Percentiles rank a stretch among this genome's conserved stretches.
These are phyloP conservation scores for Diadumene lineata DNA, from an alignment of 92 coral and sea anemone genomes.

Conservation along the genomic window DNA sequence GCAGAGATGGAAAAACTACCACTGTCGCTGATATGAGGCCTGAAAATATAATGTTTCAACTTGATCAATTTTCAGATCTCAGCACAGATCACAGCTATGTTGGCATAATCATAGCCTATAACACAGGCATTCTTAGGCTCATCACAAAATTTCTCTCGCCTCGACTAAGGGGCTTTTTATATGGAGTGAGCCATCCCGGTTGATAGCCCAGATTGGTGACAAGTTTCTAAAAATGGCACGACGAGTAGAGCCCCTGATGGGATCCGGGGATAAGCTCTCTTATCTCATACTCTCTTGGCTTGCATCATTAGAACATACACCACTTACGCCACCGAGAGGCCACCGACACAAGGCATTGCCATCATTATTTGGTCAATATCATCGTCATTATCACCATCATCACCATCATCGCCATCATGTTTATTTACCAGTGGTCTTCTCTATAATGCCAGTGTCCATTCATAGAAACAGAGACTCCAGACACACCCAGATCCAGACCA, in stretches of 20 bases:
- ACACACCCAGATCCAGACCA: constrained; percentile 76
- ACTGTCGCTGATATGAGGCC: constrained; percentile 93
- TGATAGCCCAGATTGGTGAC: too few relatives aligned
- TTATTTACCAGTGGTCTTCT: constrained; percentile 68
- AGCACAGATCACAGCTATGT: too few relatives aligned
- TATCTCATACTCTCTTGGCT: too few relatives aligned
- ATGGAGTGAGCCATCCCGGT: too few relatives aligned
- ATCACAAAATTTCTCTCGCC: too few relatives aligned
- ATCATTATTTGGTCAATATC: neutral
- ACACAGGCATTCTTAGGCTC: too few relatives aligned
- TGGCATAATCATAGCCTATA: too few relatives aligned
- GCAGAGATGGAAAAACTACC: constrained; percentile 80
- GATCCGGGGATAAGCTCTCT: too few relatives aligned
- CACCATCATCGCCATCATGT: neutral
- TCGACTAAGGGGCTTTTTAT: too few relatives aligned
- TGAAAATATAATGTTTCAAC: constrained; percentile 25
- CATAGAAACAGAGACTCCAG: constrained; percentile 62
- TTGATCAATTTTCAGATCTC: too few relatives aligned
- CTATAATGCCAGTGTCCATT: constrained; percentile 95
- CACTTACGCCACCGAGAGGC: neutral
- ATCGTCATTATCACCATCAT: neutral
- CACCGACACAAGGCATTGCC: neutral
- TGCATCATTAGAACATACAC: neutral
- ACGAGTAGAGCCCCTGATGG: too few relatives aligned
- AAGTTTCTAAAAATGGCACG: too few relatives aligned